phyloP scores from a whole-genome alignment of 1,140 invertebrate species.

The Drosophila grimshawi region DNA sequence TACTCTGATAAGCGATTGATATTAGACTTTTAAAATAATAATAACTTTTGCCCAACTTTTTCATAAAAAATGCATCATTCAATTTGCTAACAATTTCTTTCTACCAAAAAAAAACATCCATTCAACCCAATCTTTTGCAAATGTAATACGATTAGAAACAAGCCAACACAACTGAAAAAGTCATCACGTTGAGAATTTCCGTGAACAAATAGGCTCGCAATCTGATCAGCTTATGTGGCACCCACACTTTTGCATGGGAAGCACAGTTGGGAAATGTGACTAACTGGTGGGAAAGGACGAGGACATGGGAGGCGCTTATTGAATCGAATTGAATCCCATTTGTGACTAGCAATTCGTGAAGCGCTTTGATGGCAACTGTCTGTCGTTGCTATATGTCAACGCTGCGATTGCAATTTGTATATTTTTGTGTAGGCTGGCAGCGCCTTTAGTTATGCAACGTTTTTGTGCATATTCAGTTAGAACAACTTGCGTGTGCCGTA shows the following conservation, averaged over 20 bases:
- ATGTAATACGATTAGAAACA: slow-evolving; percentile 65
- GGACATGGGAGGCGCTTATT: slow-evolving; percentile 67
- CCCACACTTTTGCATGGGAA: slow-evolving; percentile 29
- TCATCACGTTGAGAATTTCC: slow-evolving; percentile 39
- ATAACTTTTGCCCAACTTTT: no score
- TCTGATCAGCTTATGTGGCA: slow-evolving; percentile 44
- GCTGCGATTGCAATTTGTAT: slow-evolving; percentile 59
- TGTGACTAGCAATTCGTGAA: slow-evolving; percentile 67
- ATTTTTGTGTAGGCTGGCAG: slow-evolving; percentile 20
- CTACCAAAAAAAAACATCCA: neutral
- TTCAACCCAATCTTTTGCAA: slow-evolving; percentile 16
- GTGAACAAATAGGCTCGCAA: slow-evolving; percentile 39
- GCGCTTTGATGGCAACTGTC: slow-evolving; percentile 61
- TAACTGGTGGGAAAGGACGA: neutral
- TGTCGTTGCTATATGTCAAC: slow-evolving; percentile 51
- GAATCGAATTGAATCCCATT: slow-evolving; percentile 76
- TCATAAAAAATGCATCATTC: no score
- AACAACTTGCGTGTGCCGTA: slow-evolving; percentile 33
- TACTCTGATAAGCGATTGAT: no score
- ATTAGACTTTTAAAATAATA: no score
- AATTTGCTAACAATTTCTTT: no score
- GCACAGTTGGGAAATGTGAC: slow-evolving; percentile 14
- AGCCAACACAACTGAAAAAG: slow-evolving; percentile 43
- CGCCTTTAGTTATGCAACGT: slow-evolving; percentile 70
- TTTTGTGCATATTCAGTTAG: slow-evolving; percentile 50